A percentile compares a stretch with the other conserved stretches of the same genome.
These are phyloP conservation scores for Cygnus olor DNA, from an alignment of 2,797 vertebrate species.

Conservation along the genomic window DNA sequence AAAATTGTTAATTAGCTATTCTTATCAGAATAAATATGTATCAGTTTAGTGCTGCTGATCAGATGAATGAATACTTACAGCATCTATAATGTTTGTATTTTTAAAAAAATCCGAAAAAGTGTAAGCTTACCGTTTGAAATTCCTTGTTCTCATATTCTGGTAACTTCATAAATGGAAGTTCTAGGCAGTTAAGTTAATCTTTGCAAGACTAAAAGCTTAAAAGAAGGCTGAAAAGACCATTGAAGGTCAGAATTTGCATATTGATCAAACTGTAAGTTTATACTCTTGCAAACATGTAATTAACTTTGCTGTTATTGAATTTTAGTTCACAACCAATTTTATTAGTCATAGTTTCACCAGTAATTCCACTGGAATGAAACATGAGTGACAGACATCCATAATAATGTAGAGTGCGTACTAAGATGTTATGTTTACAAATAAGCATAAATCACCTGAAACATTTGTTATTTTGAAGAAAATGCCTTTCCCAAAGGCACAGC, in stretches of 20 bases:
- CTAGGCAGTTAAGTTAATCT: constrained; percentile 79
- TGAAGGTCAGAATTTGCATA: constrained; percentile 88
- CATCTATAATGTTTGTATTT: background rate
- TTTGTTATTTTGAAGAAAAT: constrained; percentile 29
- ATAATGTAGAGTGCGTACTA: constrained; percentile 50
- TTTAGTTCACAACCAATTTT: constrained; percentile 83
- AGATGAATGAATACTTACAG: background rate
- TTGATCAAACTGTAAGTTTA: constrained; percentile 85
- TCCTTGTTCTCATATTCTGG: constrained; percentile 9
- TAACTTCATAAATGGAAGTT: constrained; percentile 76
- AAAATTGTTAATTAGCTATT: background rate
- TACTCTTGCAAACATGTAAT: constrained; percentile 82
- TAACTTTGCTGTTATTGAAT: constrained; percentile 85
- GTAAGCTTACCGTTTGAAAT: background rate
- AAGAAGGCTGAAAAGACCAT: constrained; percentile 80
- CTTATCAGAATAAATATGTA: background rate
- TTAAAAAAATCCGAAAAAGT: background rate
- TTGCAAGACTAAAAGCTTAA: constrained; percentile 81
- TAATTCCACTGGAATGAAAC: constrained; percentile 71
- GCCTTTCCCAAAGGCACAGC: background rate
- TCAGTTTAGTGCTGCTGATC: background rate
- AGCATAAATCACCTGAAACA: constrained; percentile 2
- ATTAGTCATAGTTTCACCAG: constrained; percentile 75
- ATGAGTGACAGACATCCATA: constrained; percentile 65
- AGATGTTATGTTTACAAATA: constrained; percentile 26